Conservation (phyloP, 2,888 invertebrate genomes). For the Eupeodes latifasciatus region DNA sequence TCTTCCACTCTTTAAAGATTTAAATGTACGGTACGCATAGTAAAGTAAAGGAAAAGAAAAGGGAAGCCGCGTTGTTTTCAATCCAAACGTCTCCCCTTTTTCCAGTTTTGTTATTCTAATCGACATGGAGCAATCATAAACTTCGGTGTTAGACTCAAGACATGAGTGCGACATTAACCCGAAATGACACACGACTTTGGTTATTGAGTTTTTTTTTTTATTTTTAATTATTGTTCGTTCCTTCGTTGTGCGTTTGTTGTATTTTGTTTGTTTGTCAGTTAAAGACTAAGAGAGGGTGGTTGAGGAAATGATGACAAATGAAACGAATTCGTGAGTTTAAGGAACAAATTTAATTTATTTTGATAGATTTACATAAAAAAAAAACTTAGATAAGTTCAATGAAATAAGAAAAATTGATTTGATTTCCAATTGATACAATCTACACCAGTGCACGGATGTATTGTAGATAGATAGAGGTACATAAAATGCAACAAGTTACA, state of each 20-base stretch:
- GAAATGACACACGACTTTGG: conserved; percentile 28
- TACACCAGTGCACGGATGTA: not conserved
- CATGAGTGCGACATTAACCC: not conserved
- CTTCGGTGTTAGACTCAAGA: not conserved
- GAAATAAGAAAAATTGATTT: conserved; percentile 48
- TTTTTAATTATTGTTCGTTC: conserved; percentile 32
- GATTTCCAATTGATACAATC: conserved; percentile 38
- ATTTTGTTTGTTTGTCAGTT: not conserved
- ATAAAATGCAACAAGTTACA: conserved; percentile 72
- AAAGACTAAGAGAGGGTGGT: conserved; percentile 13
- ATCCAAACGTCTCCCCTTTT: conserved; percentile 21
- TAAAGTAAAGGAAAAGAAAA: conserved; percentile 1
- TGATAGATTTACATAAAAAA: not conserved
- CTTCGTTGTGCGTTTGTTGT: not conserved
- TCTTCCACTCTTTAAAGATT: conserved; percentile 6
- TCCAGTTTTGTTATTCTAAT: conserved; percentile 56
- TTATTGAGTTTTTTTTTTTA: conserved; percentile 7
- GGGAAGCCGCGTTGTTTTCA: conserved; percentile 44
- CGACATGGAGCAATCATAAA: conserved; percentile 10
- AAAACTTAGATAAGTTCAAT: not conserved
- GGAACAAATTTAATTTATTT: not conserved
- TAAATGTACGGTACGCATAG: conserved; percentile 8
- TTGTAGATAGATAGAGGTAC: not conserved
- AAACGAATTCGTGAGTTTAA: not conserved
- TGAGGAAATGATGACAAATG: conserved; percentile 7